Conservation (phyloP, 1,140 invertebrate species). For the Euura saliciscinereae region DNA sequence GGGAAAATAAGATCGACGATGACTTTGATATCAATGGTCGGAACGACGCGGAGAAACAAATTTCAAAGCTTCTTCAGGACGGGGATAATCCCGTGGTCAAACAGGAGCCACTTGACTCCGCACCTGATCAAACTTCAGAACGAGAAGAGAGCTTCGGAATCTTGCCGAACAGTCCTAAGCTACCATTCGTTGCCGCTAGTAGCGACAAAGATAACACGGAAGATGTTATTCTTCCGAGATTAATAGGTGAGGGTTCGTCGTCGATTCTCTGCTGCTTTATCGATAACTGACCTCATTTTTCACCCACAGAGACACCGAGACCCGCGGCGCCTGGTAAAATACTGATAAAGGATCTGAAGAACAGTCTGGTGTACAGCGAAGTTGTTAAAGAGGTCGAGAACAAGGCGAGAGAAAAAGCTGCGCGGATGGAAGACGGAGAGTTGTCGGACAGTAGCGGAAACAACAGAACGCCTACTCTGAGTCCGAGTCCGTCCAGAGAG, state of each 20-base stretch:
- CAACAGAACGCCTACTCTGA: constrained; percentile 55
- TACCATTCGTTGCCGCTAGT: constrained; percentile 44
- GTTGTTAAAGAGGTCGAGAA: constrained; percentile 71
- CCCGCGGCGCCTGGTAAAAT: constrained; percentile 52
- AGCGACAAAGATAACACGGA: constrained; percentile 41
- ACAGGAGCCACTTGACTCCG: constrained; percentile 21
- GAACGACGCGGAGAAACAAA: constrained; percentile 26
- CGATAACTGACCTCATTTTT: background rate
- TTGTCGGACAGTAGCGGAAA: constrained; percentile 64
- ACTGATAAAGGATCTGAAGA: constrained; percentile 71
- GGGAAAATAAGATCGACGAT: constrained; percentile 14
- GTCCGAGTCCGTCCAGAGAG: constrained; percentile 41
- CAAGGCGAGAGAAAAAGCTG: constrained; percentile 66
- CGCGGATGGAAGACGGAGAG: constrained; percentile 69
- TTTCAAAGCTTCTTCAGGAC: constrained; percentile 9
- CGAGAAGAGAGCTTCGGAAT: constrained; percentile 29
- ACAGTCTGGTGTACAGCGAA: constrained; percentile 69
- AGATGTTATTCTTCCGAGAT: constrained; percentile 51
- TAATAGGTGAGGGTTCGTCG: constrained; percentile 19
- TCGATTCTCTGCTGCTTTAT: background rate
- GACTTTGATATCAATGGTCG: constrained; percentile 30
- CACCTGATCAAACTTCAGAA: background rate
- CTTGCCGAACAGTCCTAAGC: constrained; percentile 24
- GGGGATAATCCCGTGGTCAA: constrained; percentile 9
- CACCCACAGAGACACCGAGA: constrained; percentile 48